Base-by-base conservation (phyloP, 1,140 invertebrate genomes). In the Acromyrmex echinatior region DNA sequence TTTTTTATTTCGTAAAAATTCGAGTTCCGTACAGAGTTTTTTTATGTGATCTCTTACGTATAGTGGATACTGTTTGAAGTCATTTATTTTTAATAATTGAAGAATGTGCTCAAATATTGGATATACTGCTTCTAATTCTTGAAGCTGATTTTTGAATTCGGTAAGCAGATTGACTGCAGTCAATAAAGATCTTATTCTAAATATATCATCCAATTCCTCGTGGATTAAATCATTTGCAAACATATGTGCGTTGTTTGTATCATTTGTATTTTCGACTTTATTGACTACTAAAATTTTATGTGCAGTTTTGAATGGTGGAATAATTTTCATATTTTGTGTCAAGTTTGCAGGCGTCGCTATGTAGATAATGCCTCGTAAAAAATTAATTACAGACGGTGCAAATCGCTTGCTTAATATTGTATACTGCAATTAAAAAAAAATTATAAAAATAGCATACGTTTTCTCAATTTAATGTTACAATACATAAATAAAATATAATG, bases 371-470 rank as follows among this genome's bases (percentile, higher is more conserved):
- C 97, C 97, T 53, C 96, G 94, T 9, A 99, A 93, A 92, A 97
- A 99, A 94, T 97, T 98, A 14, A 98, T 95, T 0, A 96, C 96
- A 63, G 98, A 96, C 1, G 98, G 98, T 28, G 97, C 95, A 91
- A 97, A 97, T 92, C 98, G 96, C 95, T 98, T 98, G 4, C 98
- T 98, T n/a, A 98, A 93, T 5, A 94, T 91, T 3, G 97, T 97
- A 93, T 97, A 99, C 97, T 97, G 93, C 87, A 97, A 96, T 90
- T 90, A 86, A 89, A 92, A 93, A 25, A 51, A 63, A 39, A 31
- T 84, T 74, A 35, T 35, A 3, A 51, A 35, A 58, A 73, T 45
- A 18, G 1, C 18, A 49, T 49, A 10, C 0, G 28, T 1, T 62
- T 62, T 3, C 0, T 9, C 6, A 66, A 60, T 28, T 53, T 51